Evolutionary conservation across 2,797 vertebrate species (phyloP).

Genomic region (Sebastiscus tertius): DNA sequence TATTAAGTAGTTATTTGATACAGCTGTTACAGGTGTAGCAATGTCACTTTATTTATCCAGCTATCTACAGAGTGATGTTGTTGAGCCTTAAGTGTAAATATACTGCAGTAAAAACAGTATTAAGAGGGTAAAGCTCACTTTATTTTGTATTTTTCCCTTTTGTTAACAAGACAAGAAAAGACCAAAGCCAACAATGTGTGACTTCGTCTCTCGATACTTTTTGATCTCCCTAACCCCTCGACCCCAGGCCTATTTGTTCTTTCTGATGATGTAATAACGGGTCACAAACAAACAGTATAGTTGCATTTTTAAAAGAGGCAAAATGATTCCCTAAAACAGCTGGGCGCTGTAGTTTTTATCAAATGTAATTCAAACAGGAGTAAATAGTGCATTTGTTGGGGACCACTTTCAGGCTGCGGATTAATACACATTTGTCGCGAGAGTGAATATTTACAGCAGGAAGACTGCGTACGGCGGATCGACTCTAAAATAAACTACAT

Average conservation of each 20-base stretch:
- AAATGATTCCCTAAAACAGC: neutral
- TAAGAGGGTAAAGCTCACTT: neutral
- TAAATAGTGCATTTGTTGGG: neutral
- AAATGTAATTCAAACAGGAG: neutral
- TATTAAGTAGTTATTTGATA: slow-evolving; percentile 19
- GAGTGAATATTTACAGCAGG: neutral
- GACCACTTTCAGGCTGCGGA: neutral
- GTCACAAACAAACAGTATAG: neutral
- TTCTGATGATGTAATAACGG: neutral
- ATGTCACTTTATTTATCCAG: neutral
- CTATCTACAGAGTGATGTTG: neutral
- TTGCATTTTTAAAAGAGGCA: neutral
- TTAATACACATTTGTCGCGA: neutral
- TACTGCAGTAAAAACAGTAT: neutral
- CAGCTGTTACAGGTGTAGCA: neutral
- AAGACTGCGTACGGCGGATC: neutral
- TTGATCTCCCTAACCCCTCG: neutral
- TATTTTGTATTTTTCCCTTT: neutral
- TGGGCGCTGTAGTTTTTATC: neutral
- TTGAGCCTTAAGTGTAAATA: neutral
- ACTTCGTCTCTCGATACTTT: neutral
- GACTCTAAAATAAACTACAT: neutral
- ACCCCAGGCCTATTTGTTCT: neutral
- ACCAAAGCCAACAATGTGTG: neutral
- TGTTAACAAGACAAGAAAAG: neutral